Conservation (phyloP, 1,140 invertebrate species). For the Saccostrea echinata region DNA sequence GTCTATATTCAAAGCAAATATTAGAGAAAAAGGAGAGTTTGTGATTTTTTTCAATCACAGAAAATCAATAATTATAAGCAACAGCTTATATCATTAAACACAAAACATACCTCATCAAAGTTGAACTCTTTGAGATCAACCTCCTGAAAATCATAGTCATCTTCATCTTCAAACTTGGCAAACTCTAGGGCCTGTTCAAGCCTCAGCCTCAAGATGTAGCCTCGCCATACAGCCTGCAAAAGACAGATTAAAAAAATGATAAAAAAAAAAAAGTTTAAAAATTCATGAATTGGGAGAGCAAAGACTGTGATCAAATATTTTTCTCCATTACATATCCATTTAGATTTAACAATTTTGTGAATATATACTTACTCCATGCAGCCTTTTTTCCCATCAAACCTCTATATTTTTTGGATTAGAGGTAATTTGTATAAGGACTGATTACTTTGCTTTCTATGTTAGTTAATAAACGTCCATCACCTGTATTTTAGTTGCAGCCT, state of each 20-base stretch:
- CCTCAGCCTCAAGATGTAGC: conserved; percentile 67
- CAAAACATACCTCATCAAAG: conserved; percentile 71
- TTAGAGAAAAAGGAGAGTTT: not conserved
- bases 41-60: too few relatives aligned
- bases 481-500: conserved; percentile 67
- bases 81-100: not conserved
- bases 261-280: too few relatives aligned
- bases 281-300: not conserved
- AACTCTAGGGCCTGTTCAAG: conserved; percentile 68
- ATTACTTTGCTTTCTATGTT: not conserved
- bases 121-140: conserved; percentile 73
- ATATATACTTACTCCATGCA: not conserved
- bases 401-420: not conserved
- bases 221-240: conserved; percentile 69
- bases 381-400: too few relatives aligned
- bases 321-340: not conserved
- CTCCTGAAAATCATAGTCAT: conserved; percentile 68
- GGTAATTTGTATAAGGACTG: not conserved
- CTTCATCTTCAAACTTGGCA: conserved; percentile 68
- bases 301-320: not conserved
- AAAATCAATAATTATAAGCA: not conserved
- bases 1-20: not conserved
- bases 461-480: conserved; percentile 39
- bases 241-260: not conserved
- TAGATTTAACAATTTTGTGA: not conserved